Percentiles rank a stretch among this genome's conserved stretches.
phyloP scores from a whole-genome alignment of 2,797 vertebrate species.

The Neopelma chrysocephalum region DNA sequence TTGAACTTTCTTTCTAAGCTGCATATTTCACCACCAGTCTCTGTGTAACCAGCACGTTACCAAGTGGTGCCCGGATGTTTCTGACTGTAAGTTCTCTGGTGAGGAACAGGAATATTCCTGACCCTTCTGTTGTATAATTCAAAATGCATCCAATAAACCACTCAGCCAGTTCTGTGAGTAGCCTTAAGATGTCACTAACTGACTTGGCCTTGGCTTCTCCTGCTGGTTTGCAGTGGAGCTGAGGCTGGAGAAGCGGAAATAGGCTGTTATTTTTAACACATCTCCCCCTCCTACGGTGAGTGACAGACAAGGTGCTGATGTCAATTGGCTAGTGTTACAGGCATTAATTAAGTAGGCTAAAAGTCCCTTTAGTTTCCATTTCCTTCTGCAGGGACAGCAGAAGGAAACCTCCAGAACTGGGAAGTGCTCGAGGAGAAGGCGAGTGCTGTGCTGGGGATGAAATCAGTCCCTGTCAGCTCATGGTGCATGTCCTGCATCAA shows the following conservation, averaged over 20 bases:
- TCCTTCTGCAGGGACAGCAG: neutral
- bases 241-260: constrained; percentile 52
- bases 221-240: neutral
- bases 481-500: neutral
- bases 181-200: constrained; percentile 76
- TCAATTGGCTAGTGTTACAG: constrained; percentile 14
- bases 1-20: neutral
- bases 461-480: fast-evolving
- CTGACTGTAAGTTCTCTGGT: neutral
- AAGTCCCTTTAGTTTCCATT: neutral
- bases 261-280: constrained; percentile 55
- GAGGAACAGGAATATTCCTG: neutral
- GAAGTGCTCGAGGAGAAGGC: neutral
- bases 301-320: constrained; percentile 61
- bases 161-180: constrained; percentile 57
- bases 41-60: neutral
- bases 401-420: neutral
- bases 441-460: neutral
- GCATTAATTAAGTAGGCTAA: constrained; percentile 46
- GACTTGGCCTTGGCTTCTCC: constrained; percentile 29
- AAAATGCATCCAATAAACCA: neutral
- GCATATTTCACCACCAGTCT: fast-evolving
- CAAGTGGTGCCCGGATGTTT: neutral
- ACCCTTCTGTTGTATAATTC: neutral
- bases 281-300: constrained; percentile 59